phyloP scores from a whole-genome alignment of 2,113 vertebrate genomes.

The Martes martes region DNA sequence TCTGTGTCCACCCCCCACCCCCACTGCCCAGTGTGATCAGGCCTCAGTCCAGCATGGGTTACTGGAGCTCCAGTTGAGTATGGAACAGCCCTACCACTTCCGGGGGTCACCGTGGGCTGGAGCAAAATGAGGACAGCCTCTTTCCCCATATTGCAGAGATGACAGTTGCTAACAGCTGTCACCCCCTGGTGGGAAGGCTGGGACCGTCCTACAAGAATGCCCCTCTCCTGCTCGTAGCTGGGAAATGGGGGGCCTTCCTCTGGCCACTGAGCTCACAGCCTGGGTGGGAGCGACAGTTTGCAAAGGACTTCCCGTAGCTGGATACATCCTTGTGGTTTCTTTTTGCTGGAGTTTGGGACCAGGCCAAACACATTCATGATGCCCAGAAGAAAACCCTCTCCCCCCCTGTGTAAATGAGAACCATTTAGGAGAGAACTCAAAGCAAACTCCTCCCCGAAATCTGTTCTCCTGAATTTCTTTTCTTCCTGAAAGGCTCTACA shows the following conservation, averaged over 20 bases:
- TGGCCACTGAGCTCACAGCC: neutral
- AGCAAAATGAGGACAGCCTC: conserved; percentile 12
- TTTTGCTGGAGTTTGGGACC: neutral
- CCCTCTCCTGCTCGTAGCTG: neutral
- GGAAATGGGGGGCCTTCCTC: neutral
- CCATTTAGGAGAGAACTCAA: neutral
- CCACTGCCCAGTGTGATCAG: neutral
- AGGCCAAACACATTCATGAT: neutral
- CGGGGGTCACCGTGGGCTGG: neutral
- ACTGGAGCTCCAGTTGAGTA: neutral
- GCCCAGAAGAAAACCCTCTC: neutral
- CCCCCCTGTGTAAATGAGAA: neutral
- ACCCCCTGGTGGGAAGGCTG: neutral
- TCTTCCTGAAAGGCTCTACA: neutral
- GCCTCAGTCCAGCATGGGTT: neutral
- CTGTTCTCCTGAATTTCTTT: neutral
- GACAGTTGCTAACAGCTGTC: conserved; percentile 4
- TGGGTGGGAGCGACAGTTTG: neutral
- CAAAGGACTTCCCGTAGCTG: neutral
- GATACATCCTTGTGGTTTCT: neutral
- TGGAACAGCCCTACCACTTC: neutral
- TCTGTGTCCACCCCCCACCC: neutral
- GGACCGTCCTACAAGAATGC: neutral
- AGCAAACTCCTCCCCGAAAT: neutral
- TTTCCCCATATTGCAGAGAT: neutral